Percentiles rank a stretch among this genome's conserved stretches.
phyloP scores from a whole-genome alignment of 2,797 vertebrate species.

The Columba guinea region DNA sequence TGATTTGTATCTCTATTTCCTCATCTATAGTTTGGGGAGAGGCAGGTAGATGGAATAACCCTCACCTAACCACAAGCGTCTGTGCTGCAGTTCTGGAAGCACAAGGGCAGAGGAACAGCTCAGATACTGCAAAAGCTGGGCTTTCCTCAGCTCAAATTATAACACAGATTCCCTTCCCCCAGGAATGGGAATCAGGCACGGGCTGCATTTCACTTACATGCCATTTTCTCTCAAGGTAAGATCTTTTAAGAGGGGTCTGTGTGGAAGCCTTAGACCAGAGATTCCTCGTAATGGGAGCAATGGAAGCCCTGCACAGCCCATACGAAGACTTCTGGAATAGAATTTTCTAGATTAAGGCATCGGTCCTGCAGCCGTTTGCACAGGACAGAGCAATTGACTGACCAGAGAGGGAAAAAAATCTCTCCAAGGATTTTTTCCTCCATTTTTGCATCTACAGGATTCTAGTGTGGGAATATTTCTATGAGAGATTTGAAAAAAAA shows the following conservation, averaged over 20 bases:
- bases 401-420: neutral
- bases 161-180: neutral
- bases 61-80: neutral
- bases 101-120: neutral
- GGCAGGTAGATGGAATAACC: neutral
- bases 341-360: neutral
- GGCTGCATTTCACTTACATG: neutral
- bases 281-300: neutral
- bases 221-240: neutral
- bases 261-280: neutral
- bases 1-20: constrained; percentile 2
- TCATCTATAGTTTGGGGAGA: neutral
- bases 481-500: neutral
- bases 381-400: neutral
- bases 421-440: neutral
- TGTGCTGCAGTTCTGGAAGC: neutral
- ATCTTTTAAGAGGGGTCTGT: neutral
- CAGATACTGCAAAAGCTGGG: neutral
- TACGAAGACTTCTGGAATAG: neutral
- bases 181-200: neutral
- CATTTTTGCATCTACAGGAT: neutral
- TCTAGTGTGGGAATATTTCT: neutral
- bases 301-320: neutral
- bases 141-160: neutral
- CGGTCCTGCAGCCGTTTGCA: neutral